These are phyloP conservation scores for Dysdera silvatica DNA, from an alignment of 1,140 invertebrate species.

Conservation along the genomic window DNA sequence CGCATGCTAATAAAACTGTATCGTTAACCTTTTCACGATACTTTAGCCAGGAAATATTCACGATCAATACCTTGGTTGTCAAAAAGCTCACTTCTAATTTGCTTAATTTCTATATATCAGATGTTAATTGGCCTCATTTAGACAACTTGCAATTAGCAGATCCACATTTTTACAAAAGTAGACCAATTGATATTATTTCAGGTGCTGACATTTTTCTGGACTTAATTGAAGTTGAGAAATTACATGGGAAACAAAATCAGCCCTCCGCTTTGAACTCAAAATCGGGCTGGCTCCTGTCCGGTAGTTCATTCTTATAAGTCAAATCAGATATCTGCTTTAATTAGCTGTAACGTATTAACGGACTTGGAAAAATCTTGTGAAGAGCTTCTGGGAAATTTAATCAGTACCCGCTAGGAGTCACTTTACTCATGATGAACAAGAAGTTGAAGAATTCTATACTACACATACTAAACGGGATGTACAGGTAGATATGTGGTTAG, in stretches of 20 bases:
- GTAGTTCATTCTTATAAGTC: too few species aligned
- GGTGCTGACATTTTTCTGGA: slow-evolving; percentile 3
- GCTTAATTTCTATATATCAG: too few species aligned
- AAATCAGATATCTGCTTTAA: too few species aligned
- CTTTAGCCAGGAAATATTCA: too few species aligned
- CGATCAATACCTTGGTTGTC: too few species aligned
- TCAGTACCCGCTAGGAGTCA: background rate
- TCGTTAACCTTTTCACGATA: too few species aligned
- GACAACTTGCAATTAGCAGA: background rate
- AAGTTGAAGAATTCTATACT: background rate
- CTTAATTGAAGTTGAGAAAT: background rate
- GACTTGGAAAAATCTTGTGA: background rate
- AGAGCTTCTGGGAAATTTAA: background rate
- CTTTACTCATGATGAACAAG: background rate
- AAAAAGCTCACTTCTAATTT: too few species aligned
- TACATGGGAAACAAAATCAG: background rate
- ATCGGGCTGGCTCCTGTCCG: background rate
- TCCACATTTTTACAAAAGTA: background rate
- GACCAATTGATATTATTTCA: slow-evolving; percentile 1
- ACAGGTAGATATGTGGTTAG: background rate
- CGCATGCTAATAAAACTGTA: too few species aligned
- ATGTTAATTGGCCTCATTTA: too few species aligned
- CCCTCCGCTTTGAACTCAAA: background rate
- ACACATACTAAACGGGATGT: background rate
- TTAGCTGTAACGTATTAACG: too few species aligned